phyloP scores from a whole-genome alignment of 2,113 vertebrate genomes.

The Maccullochella peelii region DNA sequence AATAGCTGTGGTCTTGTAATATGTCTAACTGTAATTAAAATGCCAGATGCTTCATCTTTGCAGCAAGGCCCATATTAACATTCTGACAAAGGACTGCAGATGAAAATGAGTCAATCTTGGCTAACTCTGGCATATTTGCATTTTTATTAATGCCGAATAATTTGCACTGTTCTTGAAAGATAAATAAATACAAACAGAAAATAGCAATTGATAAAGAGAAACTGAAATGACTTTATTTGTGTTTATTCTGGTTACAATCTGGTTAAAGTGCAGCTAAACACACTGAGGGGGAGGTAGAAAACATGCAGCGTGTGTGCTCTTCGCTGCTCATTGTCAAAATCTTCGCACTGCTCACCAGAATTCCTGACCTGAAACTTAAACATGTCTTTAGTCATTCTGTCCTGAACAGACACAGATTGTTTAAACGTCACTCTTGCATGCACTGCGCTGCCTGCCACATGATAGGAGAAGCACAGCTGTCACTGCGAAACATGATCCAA shows the following conservation, averaged over 20 bases:
- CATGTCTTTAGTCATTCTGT: conserved; percentile 11
- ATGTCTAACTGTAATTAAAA: conserved; percentile 25
- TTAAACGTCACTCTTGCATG: conserved; percentile 18
- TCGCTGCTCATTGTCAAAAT: conserved; percentile 11
- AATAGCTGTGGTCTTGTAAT: not conserved
- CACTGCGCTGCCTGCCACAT: not conserved
- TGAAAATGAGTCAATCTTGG: conserved; percentile 25
- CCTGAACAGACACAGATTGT: not conserved
- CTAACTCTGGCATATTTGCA: conserved; percentile 16
- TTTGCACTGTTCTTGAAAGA: not conserved
- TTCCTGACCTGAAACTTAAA: conserved; percentile 29
- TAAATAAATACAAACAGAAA: conserved; percentile 2
- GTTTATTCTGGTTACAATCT: not conserved
- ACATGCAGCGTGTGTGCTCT: accelerated
- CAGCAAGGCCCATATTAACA: conserved; percentile 9
- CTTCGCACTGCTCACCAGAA: not conserved
- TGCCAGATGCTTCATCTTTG: conserved; percentile 19
- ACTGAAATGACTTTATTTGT: not conserved
- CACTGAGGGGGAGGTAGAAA: not conserved
- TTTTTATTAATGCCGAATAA: conserved; percentile 50
- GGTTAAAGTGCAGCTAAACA: not conserved
- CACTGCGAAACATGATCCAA: conserved; percentile 37
- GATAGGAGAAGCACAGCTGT: conserved; percentile 33
- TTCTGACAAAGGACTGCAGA: conserved; percentile 28
- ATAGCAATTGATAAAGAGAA: not conserved